phyloP scores from a whole-genome alignment of 2,113 vertebrate species.

The Poecilia latipinna region DNA sequence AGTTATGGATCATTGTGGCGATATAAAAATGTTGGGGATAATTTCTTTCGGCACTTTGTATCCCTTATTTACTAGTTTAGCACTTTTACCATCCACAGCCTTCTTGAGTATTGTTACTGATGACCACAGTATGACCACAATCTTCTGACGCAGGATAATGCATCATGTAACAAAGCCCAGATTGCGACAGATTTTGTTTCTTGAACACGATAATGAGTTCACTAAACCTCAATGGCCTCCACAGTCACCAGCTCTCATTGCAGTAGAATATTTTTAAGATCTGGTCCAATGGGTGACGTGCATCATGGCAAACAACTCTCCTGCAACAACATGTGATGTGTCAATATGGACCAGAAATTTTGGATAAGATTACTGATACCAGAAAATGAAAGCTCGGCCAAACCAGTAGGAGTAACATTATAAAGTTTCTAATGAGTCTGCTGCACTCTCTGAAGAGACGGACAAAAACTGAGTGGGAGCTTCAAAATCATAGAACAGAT shows the following conservation, averaged over 20 bases:
- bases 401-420: not conserved
- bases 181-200: not conserved
- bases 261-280: not conserved
- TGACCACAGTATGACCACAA: no score
- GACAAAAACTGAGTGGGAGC: slow-evolving; percentile 21
- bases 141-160: not conserved
- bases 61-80: no score
- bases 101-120: no score
- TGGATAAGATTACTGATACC: not conserved
- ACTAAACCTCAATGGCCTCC: not conserved
- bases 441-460: slow-evolving; percentile 12
- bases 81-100: no score
- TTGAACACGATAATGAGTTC: not conserved
- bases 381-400: not conserved
- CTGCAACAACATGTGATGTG: no score
- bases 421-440: slow-evolving; percentile 12
- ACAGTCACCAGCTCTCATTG: not conserved
- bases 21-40: not conserved
- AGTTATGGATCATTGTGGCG: not conserved
- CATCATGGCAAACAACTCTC: no score
- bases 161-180: not conserved
- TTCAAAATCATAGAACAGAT: slow-evolving; percentile 21
- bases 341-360: not conserved
- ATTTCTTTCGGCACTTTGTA: no score
- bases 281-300: no score